Base-by-base conservation (phyloP, 2,888 invertebrate species). In the Mesorhabditis belari region DNA sequence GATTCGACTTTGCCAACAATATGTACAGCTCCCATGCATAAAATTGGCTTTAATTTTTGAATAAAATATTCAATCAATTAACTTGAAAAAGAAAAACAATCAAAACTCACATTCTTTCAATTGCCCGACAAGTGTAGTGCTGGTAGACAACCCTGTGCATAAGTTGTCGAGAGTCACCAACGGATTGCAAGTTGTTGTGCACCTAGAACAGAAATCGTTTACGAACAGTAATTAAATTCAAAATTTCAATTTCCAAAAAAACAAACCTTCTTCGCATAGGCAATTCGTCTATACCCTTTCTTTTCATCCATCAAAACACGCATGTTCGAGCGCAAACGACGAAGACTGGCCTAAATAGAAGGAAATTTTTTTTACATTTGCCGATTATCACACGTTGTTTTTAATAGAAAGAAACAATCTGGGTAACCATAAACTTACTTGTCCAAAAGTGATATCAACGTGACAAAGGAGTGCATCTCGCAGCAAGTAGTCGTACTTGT, bases 401-500 rank as follows among this genome's bases (percentile, higher is more conserved):
- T n/a, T n/a, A n/a, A 1, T 9, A 35, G 44, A 35, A n/a, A 35
- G 44, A 35, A n/a, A 35, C 12, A 35, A n/a, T 17, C n/a, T n/a
- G n/a, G n/a, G n/a, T n/a, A n/a, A n/a, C n/a, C n/a, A n/a, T n/a
- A n/a, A n/a, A n/a, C n/a, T 21, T 29, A 68, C 68, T 51, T 21
- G 55, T 50, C 25, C 44, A 44, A 72, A 69, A 17, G 55, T 21
- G 27, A 66, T 69, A 17, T 58, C 58, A 9, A 72, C 62, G 1
- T 57, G 54, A 12, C 63, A 26, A 24, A 60, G 44, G 28, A 52
- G 52, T 12, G 66, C 52, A 49, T 78, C 88, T 24, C 88, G 83
- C 21, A 85, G 81, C 54, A 88, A 82, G 75, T 88, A 88, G 73
- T 88, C 88, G 85, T 86, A 87, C 76, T 68, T 69, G 58, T 72